phyloP scores from a whole-genome alignment of 2,888 invertebrate species.

The Drosophila kokeensis region DNA sequence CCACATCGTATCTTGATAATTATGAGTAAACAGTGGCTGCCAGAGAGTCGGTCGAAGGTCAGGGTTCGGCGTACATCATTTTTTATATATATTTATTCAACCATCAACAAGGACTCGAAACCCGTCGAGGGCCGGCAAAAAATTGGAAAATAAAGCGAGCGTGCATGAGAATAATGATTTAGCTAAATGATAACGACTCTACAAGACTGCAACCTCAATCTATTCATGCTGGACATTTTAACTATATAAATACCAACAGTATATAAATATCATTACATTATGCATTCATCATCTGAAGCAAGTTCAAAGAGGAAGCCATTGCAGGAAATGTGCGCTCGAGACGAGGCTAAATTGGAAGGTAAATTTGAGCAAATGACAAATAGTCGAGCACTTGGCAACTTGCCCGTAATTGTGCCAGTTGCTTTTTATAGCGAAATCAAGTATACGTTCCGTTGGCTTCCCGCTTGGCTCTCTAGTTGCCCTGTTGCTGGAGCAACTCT shows the following conservation, averaged over 20 bases:
- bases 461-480: background rate
- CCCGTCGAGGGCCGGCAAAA: background rate
- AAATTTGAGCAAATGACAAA: background rate
- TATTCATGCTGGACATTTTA: background rate
- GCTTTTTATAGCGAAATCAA: background rate
- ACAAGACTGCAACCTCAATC: no score
- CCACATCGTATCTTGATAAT: slow-evolving; percentile 26
- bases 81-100: background rate
- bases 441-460: slow-evolving; percentile 3
- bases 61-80: slow-evolving; percentile 25
- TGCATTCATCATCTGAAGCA: background rate
- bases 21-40: slow-evolving; percentile 17
- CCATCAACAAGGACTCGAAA: background rate
- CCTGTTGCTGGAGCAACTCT: slow-evolving; percentile 1
- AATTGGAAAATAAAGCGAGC: background rate
- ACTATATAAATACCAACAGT: background rate
- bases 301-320: background rate
- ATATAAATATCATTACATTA: background rate
- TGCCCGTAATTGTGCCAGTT: background rate
- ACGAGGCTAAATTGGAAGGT: background rate
- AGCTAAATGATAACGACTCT: background rate
- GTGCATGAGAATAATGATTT: slow-evolving; percentile 5
- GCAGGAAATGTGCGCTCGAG: background rate
- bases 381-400: slow-evolving; percentile 8
- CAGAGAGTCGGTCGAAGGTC: slow-evolving; percentile 19